These are phyloP conservation scores for Oikopleura albicans DNA, from an alignment of 23 tunicate species.

Conservation along the genomic window DNA sequence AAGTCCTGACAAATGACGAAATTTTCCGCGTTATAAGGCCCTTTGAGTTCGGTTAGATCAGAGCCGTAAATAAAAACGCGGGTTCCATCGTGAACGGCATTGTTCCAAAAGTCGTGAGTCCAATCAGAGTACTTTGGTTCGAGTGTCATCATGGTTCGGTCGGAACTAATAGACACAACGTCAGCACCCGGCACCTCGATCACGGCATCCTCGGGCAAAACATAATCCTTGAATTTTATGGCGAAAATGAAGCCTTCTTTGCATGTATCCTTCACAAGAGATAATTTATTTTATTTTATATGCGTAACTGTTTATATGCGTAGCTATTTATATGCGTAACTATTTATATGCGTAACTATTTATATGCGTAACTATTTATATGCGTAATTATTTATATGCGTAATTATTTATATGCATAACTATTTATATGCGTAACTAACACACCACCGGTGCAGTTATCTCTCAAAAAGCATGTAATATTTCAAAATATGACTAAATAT, in stretches of 20 bases:
- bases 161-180: not conserved
- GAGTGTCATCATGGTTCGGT: not conserved
- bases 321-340: too few species aligned
- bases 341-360: too few species aligned
- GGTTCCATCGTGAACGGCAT: not conserved
- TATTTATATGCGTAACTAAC: too few species aligned
- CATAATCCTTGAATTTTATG: not conserved
- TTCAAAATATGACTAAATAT: too few species aligned
- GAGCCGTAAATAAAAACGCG: not conserved
- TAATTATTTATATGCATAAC: too few species aligned
- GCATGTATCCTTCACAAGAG: not conserved
- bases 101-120: not conserved
- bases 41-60: not conserved
- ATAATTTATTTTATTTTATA: too few species aligned
- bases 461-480: too few species aligned
- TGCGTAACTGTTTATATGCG: too few species aligned
- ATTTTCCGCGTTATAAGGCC: not conserved
- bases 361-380: too few species aligned
- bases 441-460: too few species aligned
- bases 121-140: not conserved
- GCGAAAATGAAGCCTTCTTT: not conserved
- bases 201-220: not conserved
- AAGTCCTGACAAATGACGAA: not conserved
- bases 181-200: not conserved
- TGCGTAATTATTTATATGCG: too few species aligned